Evolutionary conservation across 2,888 invertebrate species (phyloP).

Genomic region (Acheta domesticus): DNA sequence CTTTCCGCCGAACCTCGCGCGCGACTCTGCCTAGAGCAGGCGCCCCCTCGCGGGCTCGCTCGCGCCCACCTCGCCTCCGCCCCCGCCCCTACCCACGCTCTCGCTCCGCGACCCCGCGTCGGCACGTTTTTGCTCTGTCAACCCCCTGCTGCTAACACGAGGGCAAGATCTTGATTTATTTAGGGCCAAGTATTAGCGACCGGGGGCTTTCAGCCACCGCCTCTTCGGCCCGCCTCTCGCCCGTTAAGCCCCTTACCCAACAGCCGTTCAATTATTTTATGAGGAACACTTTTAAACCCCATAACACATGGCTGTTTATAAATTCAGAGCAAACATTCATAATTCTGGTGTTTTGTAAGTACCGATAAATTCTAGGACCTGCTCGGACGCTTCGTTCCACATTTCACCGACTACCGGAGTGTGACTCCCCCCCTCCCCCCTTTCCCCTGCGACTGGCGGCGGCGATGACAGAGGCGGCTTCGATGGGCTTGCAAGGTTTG

Average conservation of each 20-base stretch:
- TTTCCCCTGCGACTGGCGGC: neutral
- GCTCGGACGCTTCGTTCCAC: neutral
- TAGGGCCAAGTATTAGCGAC: neutral
- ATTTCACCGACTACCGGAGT: neutral
- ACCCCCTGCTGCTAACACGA: neutral
- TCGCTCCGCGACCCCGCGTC: neutral
- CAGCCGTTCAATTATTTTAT: constrained; percentile 10
- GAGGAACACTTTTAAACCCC: constrained; percentile 18
- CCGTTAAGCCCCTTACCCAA: constrained; percentile 10
- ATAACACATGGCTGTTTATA: constrained; percentile 18
- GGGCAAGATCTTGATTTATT: constrained; percentile 18
- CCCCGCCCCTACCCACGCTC: neutral
- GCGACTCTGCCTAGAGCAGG: no score
- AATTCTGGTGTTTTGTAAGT: constrained; percentile 5
- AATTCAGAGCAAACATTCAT: constrained; percentile 3
- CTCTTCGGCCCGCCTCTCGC: neutral
- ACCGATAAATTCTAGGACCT: constrained; percentile 6
- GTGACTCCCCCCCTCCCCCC: no score
- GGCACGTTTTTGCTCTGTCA: constrained; percentile 8
- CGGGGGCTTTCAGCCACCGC: neutral
- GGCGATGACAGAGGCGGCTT: neutral
- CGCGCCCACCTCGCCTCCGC: neutral
- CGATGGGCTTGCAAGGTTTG: neutral
- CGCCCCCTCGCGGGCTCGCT: neutral
- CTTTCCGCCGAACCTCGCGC: no score